Evolutionary conservation across 23 tunicate genomes (phyloP).

Genomic region (Diplosoma virens): DNA sequence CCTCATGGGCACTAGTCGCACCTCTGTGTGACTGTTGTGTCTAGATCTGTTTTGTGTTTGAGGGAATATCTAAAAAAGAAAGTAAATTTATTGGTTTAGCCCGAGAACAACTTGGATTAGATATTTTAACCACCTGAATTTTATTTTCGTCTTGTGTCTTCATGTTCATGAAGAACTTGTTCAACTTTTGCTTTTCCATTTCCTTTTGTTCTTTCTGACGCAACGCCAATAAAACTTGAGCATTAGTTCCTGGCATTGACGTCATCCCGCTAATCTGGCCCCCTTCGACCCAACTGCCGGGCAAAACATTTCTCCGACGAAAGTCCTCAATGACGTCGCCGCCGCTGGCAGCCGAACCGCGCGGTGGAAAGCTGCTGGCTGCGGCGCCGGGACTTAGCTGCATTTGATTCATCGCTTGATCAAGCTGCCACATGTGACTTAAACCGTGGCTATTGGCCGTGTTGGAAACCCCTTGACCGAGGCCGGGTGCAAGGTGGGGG

Average conservation of each 20-base stretch:
- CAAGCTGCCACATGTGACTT: background rate
- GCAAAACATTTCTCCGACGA: background rate
- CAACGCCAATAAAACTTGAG: slow-evolving; percentile 20
- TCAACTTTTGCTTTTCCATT: slow-evolving; percentile 35
- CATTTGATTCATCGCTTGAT: background rate
- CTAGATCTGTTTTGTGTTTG: slow-evolving; percentile 23
- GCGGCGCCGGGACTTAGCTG: background rate
- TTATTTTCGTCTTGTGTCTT: slow-evolving; percentile 28
- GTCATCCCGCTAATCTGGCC: background rate
- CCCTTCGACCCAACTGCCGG: background rate
- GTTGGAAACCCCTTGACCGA: background rate
- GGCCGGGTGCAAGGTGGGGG: background rate
- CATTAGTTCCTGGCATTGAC: slow-evolving; percentile 16
- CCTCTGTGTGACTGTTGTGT: slow-evolving; percentile 53
- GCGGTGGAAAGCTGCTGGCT: background rate
- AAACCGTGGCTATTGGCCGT: background rate
- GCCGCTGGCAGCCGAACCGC: background rate
- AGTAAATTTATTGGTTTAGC: no score
- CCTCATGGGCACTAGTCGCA: slow-evolving; percentile 62
- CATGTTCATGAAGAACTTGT: slow-evolving; percentile 22
- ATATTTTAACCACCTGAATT: slow-evolving; percentile 4
- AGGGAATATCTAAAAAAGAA: slow-evolving; percentile 34
- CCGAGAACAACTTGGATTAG: background rate
- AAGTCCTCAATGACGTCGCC: background rate
- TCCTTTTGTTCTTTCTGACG: slow-evolving; percentile 57